Conservation (phyloP, 2,113 vertebrate species). For the Variabilichromis moorii region DNA sequence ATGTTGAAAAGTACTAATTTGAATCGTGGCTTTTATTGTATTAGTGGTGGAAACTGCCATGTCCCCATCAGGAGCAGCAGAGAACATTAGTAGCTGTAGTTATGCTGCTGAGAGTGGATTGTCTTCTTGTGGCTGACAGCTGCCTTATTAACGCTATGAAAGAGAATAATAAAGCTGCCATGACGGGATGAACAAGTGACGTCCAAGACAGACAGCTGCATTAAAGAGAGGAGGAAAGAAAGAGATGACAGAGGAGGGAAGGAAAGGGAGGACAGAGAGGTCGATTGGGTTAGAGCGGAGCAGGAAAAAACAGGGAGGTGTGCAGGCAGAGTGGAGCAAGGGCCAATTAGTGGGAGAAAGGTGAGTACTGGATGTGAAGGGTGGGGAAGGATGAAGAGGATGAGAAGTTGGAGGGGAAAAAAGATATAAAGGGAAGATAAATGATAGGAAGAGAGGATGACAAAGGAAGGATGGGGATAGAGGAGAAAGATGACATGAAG, state of each 20-base stretch:
- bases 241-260: background rate
- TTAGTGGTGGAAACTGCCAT: background rate
- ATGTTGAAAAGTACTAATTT: background rate
- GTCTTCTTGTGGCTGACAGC: conserved; percentile 36
- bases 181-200: conserved; percentile 1
- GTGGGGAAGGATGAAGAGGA: background rate
- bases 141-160: conserved; percentile 57
- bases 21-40: background rate
- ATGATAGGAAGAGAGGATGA: background rate
- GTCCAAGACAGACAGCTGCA: background rate
- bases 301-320: background rate
- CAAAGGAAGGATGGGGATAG: background rate
- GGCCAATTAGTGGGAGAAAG: background rate
- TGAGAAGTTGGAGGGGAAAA: background rate
- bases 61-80: background rate
- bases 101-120: background rate
- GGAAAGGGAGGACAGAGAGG: background rate
- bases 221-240: background rate
- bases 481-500: background rate
- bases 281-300: background rate
- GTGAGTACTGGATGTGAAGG: background rate
- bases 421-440: background rate
- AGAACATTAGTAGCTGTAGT: background rate
- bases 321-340: background rate
- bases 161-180: conserved; percentile 55